A percentile compares a stretch with the other conserved stretches of the same genome.
Conservation (phyloP, 2,888 invertebrate species). For the Parnassius orleans region DNA sequence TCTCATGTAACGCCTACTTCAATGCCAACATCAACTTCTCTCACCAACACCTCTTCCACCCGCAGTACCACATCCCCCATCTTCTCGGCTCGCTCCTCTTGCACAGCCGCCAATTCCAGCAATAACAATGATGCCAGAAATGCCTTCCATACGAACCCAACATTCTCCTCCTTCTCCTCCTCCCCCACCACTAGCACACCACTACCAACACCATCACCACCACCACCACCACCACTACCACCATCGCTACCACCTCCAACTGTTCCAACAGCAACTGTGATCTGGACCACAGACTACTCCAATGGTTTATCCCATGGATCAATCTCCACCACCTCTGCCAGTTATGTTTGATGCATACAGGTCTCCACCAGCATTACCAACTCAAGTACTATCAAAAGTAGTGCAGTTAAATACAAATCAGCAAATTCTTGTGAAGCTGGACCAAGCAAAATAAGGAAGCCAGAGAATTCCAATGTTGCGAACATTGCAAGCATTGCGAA, state of each 20-base stretch:
- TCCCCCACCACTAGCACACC: too few species aligned
- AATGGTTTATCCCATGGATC: slow-evolving; percentile 32
- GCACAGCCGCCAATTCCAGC: slow-evolving; percentile 35
- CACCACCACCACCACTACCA: too few species aligned
- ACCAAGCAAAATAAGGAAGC: slow-evolving; percentile 58
- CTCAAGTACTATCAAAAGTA: slow-evolving; percentile 32
- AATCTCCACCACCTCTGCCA: slow-evolving; percentile 38
- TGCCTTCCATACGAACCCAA: slow-evolving; percentile 28
- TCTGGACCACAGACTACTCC: slow-evolving; percentile 7
- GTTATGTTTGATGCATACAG: slow-evolving; percentile 48
- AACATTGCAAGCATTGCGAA: slow-evolving; percentile 57
- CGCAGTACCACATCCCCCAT: slow-evolving; percentile 22
- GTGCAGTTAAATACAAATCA: slow-evolving; percentile 39
- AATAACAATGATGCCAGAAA: slow-evolving; percentile 30
- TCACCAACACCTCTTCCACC: slow-evolving; percentile 28
- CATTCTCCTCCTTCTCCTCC: too few species aligned
- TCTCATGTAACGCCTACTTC: too few species aligned
- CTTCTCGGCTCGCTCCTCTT: slow-evolving; percentile 30
- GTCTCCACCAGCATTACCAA: slow-evolving; percentile 56
- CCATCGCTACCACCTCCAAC: too few species aligned
- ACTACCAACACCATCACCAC: slow-evolving; percentile 2
- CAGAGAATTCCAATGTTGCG: slow-evolving; percentile 42
- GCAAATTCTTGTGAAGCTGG: slow-evolving; percentile 44
- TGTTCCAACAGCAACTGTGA: too few species aligned
- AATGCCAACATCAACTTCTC: slow-evolving; percentile 17